These are phyloP conservation scores for Micromussa lordhowensis DNA, from an alignment of 92 coral and sea anemone species.

Conservation along the genomic window DNA sequence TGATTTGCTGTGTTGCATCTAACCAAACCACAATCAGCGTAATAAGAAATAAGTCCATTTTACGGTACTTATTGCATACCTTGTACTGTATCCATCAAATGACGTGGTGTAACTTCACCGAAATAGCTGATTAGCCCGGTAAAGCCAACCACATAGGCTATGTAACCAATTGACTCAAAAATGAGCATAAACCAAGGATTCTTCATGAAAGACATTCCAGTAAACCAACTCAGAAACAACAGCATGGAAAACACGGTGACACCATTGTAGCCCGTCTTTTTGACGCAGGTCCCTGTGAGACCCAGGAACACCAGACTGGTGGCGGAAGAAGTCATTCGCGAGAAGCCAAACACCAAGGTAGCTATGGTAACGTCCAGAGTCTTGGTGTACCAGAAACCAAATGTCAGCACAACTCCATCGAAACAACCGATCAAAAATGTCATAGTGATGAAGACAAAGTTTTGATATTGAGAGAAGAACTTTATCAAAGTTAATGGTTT, in stretches of 20 bases:
- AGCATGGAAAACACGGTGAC: constrained; percentile 36
- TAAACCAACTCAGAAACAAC: constrained; percentile 36
- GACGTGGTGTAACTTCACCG: constrained; percentile 43
- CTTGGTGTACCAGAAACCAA: constrained; percentile 46
- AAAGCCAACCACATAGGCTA: constrained; percentile 36
- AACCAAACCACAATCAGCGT: no score
- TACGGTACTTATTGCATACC: background rate
- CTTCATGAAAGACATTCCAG: constrained; percentile 39
- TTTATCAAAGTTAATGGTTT: background rate
- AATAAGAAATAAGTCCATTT: background rate
- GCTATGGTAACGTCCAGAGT: constrained; percentile 22
- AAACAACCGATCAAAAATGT: constrained; percentile 37
- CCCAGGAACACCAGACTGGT: constrained; percentile 36
- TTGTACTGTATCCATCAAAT: constrained; percentile 50
- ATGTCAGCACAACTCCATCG: constrained; percentile 45
- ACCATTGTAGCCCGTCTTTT: constrained; percentile 30
- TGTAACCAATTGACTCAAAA: constrained; percentile 37
- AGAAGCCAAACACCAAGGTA: constrained; percentile 41
- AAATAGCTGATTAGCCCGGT: constrained; percentile 40
- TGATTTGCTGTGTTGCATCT: no score
- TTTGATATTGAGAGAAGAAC: constrained; percentile 43
- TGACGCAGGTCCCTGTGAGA: constrained; percentile 13
- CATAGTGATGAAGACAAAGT: constrained; percentile 30
- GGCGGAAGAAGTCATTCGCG: constrained; percentile 42
- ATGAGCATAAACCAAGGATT: constrained; percentile 52